phyloP scores from a whole-genome alignment of 2,797 vertebrate genomes.

The Trematocara caparti region DNA sequence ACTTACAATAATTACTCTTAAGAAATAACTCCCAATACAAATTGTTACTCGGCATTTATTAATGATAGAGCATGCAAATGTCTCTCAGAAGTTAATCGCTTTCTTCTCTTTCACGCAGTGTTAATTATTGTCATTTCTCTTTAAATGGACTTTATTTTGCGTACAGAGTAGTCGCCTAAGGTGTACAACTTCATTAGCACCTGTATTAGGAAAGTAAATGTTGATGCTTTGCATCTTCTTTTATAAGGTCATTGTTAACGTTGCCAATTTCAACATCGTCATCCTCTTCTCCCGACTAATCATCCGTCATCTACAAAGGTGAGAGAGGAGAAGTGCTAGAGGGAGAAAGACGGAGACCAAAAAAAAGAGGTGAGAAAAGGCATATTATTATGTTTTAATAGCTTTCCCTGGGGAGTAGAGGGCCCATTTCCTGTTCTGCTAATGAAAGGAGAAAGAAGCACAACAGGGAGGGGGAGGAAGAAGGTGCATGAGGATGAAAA shows the following conservation, averaged over 20 bases:
- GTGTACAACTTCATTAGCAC: slow-evolving; percentile 15
- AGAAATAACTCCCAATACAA: not conserved
- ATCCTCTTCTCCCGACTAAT: not conserved
- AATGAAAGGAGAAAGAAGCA: slow-evolving; percentile 9
- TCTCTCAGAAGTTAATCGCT: not conserved
- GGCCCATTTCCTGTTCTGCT: slow-evolving; percentile 22
- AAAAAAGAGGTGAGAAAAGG: slow-evolving; percentile 3
- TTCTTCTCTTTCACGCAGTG: not conserved
- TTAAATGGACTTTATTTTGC: slow-evolving; percentile 13
- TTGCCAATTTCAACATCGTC: slow-evolving; percentile 1
- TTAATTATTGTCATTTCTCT: slow-evolving; percentile 5
- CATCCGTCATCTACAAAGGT: slow-evolving; percentile 31
- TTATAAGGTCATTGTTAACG: slow-evolving; percentile 32
- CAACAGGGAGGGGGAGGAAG: not conserved
- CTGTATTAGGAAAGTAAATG: not conserved
- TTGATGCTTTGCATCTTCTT: not conserved
- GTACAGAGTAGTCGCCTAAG: not conserved
- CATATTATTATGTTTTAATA: slow-evolving; percentile 47
- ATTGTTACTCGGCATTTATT: not conserved
- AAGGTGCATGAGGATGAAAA: not conserved
- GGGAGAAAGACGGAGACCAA: not conserved
- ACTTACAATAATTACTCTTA: slow-evolving; percentile 14
- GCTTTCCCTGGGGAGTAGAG: slow-evolving; percentile 12
- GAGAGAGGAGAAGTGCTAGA: not conserved
- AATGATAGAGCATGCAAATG: not conserved